phyloP scores from a whole-genome alignment of 35 echinoderm and acorn worm species.

The Patiria miniata region DNA sequence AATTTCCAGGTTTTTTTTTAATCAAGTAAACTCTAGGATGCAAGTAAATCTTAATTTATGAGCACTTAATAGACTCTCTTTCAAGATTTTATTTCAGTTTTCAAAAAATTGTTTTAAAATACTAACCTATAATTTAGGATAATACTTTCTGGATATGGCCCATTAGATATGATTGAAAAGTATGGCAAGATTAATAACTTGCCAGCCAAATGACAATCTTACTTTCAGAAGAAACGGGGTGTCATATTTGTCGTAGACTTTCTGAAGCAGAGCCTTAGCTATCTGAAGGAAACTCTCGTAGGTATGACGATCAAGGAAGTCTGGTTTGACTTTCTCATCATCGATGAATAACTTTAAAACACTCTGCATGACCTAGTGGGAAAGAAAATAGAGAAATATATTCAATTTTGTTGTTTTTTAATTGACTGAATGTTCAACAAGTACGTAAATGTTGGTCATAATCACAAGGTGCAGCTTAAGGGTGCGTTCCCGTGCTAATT shows the following conservation, averaged over 20 bases:
- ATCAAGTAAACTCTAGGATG: too few species aligned
- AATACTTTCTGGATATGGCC: too few species aligned
- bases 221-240: background rate
- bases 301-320: background rate
- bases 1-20: too few species aligned
- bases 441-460: background rate
- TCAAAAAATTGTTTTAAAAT: too few species aligned
- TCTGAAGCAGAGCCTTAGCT: background rate
- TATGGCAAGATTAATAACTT: too few species aligned
- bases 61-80: too few species aligned
- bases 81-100: too few species aligned
- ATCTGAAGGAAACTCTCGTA: background rate
- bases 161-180: too few species aligned
- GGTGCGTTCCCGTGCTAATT: background rate
- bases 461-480: background rate
- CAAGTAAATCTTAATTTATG: too few species aligned
- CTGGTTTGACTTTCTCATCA: background rate
- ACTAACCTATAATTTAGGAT: too few species aligned
- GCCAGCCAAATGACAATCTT: too few species aligned
- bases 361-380: background rate
- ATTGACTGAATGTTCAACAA: background rate
- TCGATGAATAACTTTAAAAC: background rate
- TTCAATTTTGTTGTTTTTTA: background rate
- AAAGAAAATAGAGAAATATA: background rate
- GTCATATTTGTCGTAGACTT: background rate